A percentile compares a stretch with the other conserved stretches of the same genome.
Conservation (phyloP, 2,797 vertebrate genomes). For the Mus spretus region DNA sequence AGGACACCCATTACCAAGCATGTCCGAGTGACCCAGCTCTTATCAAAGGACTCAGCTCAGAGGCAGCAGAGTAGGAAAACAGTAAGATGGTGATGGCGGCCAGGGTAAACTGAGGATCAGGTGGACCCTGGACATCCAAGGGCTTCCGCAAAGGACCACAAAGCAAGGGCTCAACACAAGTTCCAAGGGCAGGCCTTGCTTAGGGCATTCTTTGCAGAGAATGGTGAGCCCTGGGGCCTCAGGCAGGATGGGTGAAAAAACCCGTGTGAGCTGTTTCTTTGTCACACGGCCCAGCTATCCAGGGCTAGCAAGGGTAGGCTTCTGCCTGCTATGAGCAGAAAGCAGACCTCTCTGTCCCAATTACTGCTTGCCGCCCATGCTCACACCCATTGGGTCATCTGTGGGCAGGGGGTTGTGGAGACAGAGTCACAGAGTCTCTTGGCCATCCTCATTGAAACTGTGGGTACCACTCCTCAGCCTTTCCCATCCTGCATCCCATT, state of each 20-base stretch:
- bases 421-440: background rate
- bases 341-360: background rate
- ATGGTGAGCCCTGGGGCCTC: background rate
- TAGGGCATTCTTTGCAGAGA: background rate
- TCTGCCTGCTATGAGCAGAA: background rate
- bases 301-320: background rate
- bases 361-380: background rate
- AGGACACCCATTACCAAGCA: background rate
- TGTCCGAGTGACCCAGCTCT: background rate
- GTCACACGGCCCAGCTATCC: background rate
- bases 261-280: too few species aligned
- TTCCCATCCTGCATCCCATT: background rate
- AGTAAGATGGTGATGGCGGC: background rate
- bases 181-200: background rate
- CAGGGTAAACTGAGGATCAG: background rate
- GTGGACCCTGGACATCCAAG: background rate
- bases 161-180: background rate
- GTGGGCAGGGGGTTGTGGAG: accelerated
- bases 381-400: background rate
- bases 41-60: background rate
- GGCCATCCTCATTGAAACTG: too few species aligned
- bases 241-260: accelerated
- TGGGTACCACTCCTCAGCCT: background rate
- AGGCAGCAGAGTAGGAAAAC: background rate
- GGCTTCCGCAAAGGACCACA: background rate